Evolutionary conservation across 2,797 vertebrate species (phyloP).

Genomic region (Sebastolobus altivelis): DNA sequence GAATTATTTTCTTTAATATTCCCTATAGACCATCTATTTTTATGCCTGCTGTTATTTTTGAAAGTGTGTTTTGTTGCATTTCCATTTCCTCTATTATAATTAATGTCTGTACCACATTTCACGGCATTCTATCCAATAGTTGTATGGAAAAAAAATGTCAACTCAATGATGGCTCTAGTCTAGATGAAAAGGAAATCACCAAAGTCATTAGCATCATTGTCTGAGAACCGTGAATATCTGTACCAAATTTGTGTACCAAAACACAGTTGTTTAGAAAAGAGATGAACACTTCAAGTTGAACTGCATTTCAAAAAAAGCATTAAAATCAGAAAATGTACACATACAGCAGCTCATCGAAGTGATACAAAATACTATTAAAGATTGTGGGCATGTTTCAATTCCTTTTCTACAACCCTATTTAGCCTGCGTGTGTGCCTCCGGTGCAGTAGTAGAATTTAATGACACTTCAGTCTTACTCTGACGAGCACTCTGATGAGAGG

Average conservation of each 20-base stretch:
- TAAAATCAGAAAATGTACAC: background rate
- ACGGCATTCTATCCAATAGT: background rate
- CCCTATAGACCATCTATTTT: background rate
- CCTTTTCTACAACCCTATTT: background rate
- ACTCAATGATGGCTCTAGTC: background rate
- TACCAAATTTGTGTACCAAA: background rate
- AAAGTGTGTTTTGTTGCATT: background rate
- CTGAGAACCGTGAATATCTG: background rate
- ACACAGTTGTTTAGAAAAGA: background rate
- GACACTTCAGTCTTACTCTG: background rate
- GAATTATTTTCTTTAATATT: background rate
- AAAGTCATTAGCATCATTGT: background rate
- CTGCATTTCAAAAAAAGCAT: background rate
- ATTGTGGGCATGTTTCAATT: background rate
- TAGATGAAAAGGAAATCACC: background rate
- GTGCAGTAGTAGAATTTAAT: conserved; percentile 1
- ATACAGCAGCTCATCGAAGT: background rate
- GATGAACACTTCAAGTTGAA: background rate
- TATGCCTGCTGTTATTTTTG: background rate
- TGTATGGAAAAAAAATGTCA: background rate
- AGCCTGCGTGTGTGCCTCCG: background rate
- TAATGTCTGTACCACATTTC: background rate
- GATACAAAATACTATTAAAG: background rate
- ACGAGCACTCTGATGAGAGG: background rate
- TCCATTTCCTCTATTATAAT: background rate